Conservation (phyloP, 2,888 invertebrate species). For the Drosophila vallismaia region DNA sequence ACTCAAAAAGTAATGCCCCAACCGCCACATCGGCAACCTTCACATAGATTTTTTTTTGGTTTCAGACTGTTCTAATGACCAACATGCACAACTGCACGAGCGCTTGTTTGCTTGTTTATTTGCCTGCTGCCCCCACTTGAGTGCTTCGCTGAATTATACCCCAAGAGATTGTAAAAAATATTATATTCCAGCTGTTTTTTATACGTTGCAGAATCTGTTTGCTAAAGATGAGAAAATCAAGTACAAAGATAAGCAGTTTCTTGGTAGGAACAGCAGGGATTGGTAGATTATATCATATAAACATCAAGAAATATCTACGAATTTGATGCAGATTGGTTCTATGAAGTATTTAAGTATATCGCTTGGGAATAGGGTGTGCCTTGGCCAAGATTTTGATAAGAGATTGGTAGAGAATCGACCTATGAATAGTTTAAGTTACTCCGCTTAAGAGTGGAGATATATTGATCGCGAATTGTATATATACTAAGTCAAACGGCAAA, state of each 20-base stretch:
- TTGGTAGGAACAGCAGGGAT: background rate
- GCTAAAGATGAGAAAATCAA: background rate
- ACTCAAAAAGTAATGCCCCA: conserved; percentile 38
- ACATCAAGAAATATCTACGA: background rate
- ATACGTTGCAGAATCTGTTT: background rate
- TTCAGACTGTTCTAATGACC: conserved; percentile 40
- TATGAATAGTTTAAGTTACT: too few species aligned
- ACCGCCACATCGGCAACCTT: conserved; percentile 46
- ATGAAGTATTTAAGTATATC: background rate
- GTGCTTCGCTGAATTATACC: background rate
- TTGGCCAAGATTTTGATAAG: too few species aligned
- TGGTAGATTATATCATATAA: background rate
- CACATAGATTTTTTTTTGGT: conserved; percentile 60
- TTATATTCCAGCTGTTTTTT: background rate
- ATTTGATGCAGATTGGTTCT: background rate
- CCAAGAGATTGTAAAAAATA: background rate
- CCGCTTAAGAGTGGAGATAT: too few species aligned
- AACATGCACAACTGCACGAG: conserved; percentile 32
- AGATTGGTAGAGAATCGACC: background rate
- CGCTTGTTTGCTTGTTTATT: conserved; percentile 1
- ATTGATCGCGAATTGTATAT: too few species aligned
- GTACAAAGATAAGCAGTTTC: background rate
- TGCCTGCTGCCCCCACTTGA: conserved; percentile 1
- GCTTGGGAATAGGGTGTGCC: background rate
- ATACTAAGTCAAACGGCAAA: background rate